These are phyloP conservation scores for Tetragonula clypearis DNA, from an alignment of 1,140 invertebrate genomes.

Conservation along the genomic window DNA sequence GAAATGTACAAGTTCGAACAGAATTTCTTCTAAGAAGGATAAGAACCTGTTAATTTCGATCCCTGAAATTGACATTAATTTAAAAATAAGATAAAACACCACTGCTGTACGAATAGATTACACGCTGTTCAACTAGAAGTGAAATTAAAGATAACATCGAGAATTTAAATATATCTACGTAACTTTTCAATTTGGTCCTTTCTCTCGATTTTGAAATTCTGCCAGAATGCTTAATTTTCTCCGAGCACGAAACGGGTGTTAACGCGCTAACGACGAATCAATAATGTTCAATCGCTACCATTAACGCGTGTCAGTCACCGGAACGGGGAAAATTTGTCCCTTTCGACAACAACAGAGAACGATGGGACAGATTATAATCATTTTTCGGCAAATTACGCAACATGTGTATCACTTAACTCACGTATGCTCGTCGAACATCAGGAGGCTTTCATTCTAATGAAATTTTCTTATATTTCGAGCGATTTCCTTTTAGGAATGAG, in stretches of 20 bases:
- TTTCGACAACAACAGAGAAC: neutral
- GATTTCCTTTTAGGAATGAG: conserved; percentile 43
- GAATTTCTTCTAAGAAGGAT: too few species aligned
- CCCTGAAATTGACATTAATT: too few species aligned
- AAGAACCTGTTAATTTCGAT: too few species aligned
- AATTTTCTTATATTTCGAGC: conserved; percentile 25
- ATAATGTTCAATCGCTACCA: neutral
- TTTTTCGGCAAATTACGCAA: neutral
- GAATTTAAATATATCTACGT: neutral
- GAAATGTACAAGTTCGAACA: too few species aligned
- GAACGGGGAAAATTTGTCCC: neutral
- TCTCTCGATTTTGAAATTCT: neutral
- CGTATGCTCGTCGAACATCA: neutral
- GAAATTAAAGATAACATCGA: neutral
- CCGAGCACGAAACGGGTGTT: neutral
- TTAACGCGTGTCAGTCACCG: neutral
- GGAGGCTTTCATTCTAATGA: conserved; percentile 50
- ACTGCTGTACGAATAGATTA: too few species aligned
- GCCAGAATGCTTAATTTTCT: neutral
- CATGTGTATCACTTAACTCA: neutral
- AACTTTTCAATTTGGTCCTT: neutral
- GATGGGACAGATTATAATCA: conserved; percentile 11
- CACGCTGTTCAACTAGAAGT: neutral
- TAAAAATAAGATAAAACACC: too few species aligned
- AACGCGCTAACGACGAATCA: neutral